Percentiles rank a stretch among this genome's conserved stretches.
Evolutionary conservation across 2,797 vertebrate species (phyloP).

Genomic region (Crenuchus spilurus): DNA sequence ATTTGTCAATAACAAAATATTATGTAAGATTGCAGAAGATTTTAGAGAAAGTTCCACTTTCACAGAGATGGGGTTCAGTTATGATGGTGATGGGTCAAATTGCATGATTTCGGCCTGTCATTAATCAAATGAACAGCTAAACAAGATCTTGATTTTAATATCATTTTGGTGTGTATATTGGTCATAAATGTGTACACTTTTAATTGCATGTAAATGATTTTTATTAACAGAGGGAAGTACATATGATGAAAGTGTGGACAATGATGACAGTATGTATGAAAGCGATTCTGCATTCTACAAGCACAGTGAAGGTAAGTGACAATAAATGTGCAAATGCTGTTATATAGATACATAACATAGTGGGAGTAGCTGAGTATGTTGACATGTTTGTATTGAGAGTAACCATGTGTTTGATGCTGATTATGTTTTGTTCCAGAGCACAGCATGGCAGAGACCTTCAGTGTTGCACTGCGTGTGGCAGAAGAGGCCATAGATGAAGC

Average conservation of each 20-base stretch:
- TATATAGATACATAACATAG: too few relatives aligned
- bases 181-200: too few relatives aligned
- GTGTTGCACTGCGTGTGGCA: constrained; percentile 90
- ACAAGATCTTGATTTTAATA: too few relatives aligned
- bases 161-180: too few relatives aligned
- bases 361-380: too few relatives aligned
- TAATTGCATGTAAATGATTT: too few relatives aligned
- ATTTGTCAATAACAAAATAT: neutral
- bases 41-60: too few relatives aligned
- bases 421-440: constrained; percentile 77
- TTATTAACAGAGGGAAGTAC: constrained; percentile 79
- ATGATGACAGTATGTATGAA: constrained; percentile 85
- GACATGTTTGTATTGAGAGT: neutral
- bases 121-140: too few relatives aligned
- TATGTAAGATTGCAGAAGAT: neutral
- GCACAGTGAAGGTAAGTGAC: constrained; percentile 86
- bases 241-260: constrained; percentile 85
- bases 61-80: too few relatives aligned
- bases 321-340: too few relatives aligned
- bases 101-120: too few relatives aligned
- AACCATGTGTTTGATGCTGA: neutral
- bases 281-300: constrained; percentile 91
- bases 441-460: constrained; percentile 91
- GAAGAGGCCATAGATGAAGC: constrained; percentile 96
- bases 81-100: too few relatives aligned